Base-by-base conservation (phyloP, 2,888 invertebrate species). In the Drosophila ustulata region DNA sequence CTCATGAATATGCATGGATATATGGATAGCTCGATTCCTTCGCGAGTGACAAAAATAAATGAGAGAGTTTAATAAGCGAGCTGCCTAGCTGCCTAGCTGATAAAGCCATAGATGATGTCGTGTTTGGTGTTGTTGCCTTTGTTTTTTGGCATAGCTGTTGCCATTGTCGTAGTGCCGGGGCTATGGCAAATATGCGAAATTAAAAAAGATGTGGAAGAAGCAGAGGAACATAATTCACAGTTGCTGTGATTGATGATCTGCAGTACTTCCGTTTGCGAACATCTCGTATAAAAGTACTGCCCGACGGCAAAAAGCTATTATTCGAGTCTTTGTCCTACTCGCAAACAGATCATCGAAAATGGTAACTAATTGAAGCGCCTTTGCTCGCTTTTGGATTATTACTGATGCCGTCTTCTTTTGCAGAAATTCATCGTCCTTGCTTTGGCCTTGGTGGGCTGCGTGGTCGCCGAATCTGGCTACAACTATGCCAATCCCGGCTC, bases 401-500 rank as follows among this genome's bases (percentile, higher is more conserved):
- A 45, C 37, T 9, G 13, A 18, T 30, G 8, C 0, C 11, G 26
- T 11, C 32, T 5, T 4, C 49, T 39, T 30, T 77, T 66, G 13
- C 55, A 86, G 89, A 88, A 78, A 62, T 68, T 80, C 68, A 43
- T 88, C 56, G 47, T 86, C 50, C 65, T 89, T 49, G 49, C 75
- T 62, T 58, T 86, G 74, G 89, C 80, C 73, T 32, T 89, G 65
- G 56, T 78, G 46, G 86, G 81, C 56, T 78, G 64, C 55, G 89
- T 66, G 11, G 67, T 52, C 28, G 86, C 75, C 50, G 71, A 86
- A 1, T 56, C 69, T 3, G 89, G 87, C 71, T 86, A 86, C 52
- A 86, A 80, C 57, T 89, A 89, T 65, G 56, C 47, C 3, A 73
- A 72, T n/a, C 87, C 88, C n/a, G 88, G 74, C 7, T 71, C 85